Evolutionary conservation across 1,140 invertebrate genomes (phyloP), one percentile per base, ranked within the genome.

Genomic region (Lepeophtheirus salmonis): DNA sequence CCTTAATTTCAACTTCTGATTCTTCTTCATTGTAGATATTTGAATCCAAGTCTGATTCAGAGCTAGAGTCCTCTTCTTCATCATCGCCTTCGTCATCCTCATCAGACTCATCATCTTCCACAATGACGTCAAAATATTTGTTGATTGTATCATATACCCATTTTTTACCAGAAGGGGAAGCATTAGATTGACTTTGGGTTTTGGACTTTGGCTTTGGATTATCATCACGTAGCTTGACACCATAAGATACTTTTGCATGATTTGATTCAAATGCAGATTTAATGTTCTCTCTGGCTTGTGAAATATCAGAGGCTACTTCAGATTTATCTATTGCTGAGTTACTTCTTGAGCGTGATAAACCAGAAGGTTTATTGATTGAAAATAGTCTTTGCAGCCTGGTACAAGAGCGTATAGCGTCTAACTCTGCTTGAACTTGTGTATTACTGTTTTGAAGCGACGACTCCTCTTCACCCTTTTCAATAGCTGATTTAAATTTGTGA

Each of bases 71-170:
- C n/a, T n/a, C n/a, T n/a, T 41, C 30, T 41, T 41, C 30, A 41
- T n/a, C n/a, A 6, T 6, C 6, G 30, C 30, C 6, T 10, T n/a
- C n/a, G 6, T 54, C 52, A 3, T 49, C 30, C 3, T 60, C 57
- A 20, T 52, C 57, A 13, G 23, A 21, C 49, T 60, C 23, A 10
- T 60, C 49, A 18, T 60, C 57, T 51, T 60, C 57, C 13, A 50
- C 49, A 16, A 60, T 60, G 22, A 60, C 57, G 23, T 60, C 57
- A 48, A 60, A 60, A 21, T 60, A 60, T 23, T 60, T 60, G 16
- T 60, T 25, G 18, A 60, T 60, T 12, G 57, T 60, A 16, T 60
- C 57, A 50, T 26, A 60, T 1, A 60, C 49, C 57, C 57, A 60
- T 2, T 60, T 60, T 1, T 21, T 16, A 22, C 48, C 48, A 3